Conservation (phyloP, 2,888 invertebrate genomes). For the Syritta pipiens region DNA sequence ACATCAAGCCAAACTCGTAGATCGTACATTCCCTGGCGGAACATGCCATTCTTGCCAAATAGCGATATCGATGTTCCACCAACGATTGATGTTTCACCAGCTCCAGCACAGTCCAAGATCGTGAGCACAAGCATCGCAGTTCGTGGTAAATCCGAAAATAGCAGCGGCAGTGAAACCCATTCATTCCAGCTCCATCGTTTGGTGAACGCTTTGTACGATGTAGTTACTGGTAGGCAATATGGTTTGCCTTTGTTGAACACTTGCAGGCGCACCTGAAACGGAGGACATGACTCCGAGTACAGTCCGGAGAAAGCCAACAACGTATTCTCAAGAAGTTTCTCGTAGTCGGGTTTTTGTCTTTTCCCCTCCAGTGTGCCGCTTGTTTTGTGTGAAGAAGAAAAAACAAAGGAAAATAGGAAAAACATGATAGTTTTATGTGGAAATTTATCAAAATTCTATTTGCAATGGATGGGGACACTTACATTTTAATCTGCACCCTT, state of each 20-base stretch:
- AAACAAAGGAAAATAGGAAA: slow-evolving; percentile 12
- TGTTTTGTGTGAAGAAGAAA: not conserved
- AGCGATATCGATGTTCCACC: slow-evolving; percentile 96
- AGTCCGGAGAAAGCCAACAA: slow-evolving; percentile 94
- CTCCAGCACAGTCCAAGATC: slow-evolving; percentile 94
- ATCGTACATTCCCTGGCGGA: slow-evolving; percentile 89
- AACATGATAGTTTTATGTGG: slow-evolving; percentile 2
- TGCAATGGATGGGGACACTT: slow-evolving; percentile 78
- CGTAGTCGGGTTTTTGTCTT: slow-evolving; percentile 91
- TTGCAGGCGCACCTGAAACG: slow-evolving; percentile 93
- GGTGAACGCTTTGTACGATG: slow-evolving; percentile 95
- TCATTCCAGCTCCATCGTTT: slow-evolving; percentile 99
- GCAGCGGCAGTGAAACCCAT: slow-evolving; percentile 94
- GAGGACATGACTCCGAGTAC: slow-evolving; percentile 91
- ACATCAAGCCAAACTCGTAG: slow-evolving; percentile 92
- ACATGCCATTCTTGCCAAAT: slow-evolving; percentile 96
- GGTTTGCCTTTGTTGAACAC: slow-evolving; percentile 90
- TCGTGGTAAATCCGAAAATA: slow-evolving; percentile 94
- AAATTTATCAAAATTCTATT: not conserved
- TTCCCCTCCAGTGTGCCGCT: slow-evolving; percentile 97
- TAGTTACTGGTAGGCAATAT: slow-evolving; percentile 91
- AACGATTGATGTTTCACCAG: slow-evolving; percentile 89
- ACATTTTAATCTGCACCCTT: slow-evolving; percentile 95
- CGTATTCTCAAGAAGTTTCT: slow-evolving; percentile 91
- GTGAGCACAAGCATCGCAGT: slow-evolving; percentile 92